Percentiles rank a stretch among this genome's conserved stretches.
Conservation (phyloP, 2,888 invertebrate species). For the Drosophila mimetica region DNA sequence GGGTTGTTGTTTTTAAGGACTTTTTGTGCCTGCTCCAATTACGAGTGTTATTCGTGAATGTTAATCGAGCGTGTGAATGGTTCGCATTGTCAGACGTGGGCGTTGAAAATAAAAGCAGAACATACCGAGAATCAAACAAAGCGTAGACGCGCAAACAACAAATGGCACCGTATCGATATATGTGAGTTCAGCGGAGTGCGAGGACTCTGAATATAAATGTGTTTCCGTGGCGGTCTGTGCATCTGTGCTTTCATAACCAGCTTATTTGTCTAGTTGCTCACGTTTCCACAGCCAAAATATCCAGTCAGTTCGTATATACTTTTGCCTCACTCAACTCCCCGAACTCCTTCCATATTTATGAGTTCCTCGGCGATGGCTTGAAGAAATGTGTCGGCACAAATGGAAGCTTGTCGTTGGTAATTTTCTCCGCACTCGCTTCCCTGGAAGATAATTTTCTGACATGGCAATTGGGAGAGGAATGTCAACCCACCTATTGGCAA, state of each 20-base stretch:
- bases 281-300: conserved; percentile 32
- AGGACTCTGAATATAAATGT: conserved; percentile 28
- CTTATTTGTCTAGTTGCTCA: conserved; percentile 48
- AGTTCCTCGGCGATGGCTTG: conserved; percentile 6
- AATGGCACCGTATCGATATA: conserved; percentile 29
- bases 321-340: not conserved
- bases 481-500: conserved; percentile 4
- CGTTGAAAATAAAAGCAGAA: not conserved
- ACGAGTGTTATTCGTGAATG: conserved; percentile 49
- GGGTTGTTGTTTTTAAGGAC: conserved; percentile 19
- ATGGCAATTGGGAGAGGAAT: conserved; percentile 12
- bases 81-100: conserved; percentile 40
- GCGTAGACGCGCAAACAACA: conserved; percentile 24
- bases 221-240: conserved; percentile 3
- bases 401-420: conserved; percentile 19
- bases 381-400: conserved; percentile 36
- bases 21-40: conserved; percentile 50
- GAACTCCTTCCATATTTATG: conserved; percentile 26
- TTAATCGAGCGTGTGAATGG: conserved; percentile 66
- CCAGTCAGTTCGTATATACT: conserved; percentile 10
- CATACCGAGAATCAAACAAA: conserved; percentile 21
- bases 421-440: conserved; percentile 6
- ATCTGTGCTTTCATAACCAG: conserved; percentile 29
- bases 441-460: conserved; percentile 16
- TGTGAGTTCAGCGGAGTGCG: conserved; percentile 30